Evolutionary conservation across 92 coral and sea anemone species (phyloP).

Genomic region (Diadumene lineata): DNA sequence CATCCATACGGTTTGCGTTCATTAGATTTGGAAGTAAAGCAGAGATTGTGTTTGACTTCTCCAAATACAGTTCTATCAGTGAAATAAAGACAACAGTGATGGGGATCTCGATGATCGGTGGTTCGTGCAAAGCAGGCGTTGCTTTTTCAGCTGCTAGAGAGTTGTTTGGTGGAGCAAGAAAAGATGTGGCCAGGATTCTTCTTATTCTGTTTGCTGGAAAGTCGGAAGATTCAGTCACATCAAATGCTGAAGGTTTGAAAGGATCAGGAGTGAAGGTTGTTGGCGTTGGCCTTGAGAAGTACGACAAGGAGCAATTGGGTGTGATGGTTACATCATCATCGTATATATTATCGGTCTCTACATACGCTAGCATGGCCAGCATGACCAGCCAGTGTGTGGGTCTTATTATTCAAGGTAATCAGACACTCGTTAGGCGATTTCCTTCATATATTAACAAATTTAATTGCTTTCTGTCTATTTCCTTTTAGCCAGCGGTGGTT

Average conservation of each 20-base stretch:
- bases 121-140: slow-evolving; percentile 48
- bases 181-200: slow-evolving; percentile 38
- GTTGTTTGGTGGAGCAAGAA: slow-evolving; percentile 59
- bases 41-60: slow-evolving; percentile 36
- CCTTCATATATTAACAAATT: neutral
- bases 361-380: slow-evolving; percentile 44
- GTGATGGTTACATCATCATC: slow-evolving; percentile 59
- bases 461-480: neutral
- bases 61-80: slow-evolving; percentile 40
- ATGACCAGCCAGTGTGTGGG: slow-evolving; percentile 47
- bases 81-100: slow-evolving; percentile 48
- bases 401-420: slow-evolving; percentile 55
- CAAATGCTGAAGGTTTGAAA: slow-evolving; percentile 41
- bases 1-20: slow-evolving; percentile 46
- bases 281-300: slow-evolving; percentile 64
- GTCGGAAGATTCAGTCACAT: slow-evolving; percentile 54
- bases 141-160: slow-evolving; percentile 55
- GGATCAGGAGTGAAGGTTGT: slow-evolving; percentile 47
- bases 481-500: slow-evolving; percentile 29
- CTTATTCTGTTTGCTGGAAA: slow-evolving; percentile 67
- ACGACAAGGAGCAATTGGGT: slow-evolving; percentile 53
- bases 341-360: slow-evolving; percentile 41
- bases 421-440: too few species aligned
- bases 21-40: slow-evolving; percentile 40
- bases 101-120: slow-evolving; percentile 39